Base-by-base conservation (phyloP, 2,113 vertebrate genomes). In the Ellobius talpinus region DNA sequence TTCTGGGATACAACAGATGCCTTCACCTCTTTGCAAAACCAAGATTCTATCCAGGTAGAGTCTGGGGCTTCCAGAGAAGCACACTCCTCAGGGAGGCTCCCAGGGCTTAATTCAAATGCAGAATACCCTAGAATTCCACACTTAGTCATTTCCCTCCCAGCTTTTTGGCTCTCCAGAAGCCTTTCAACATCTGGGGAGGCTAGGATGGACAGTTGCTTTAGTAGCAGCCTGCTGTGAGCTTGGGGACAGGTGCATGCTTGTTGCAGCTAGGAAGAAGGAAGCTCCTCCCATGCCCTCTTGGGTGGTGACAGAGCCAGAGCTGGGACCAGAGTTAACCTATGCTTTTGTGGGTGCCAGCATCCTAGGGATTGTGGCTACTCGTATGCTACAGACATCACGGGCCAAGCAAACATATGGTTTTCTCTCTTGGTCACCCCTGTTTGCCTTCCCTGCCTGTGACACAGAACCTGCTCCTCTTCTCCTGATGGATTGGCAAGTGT, bases 311-410 rank as follows among this genome's bases (percentile, higher is more conserved):
- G 76, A 87, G 31, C 66, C 76, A 76, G 70, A 91, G 63, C 55
- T 13, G 19, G 50, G 61, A 23, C 17, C 2, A 39, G 26, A 33
- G 87, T 23, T 5, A 58, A 4, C 4, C 3, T 47, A 39, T 7
- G 97, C 36, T 91, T 95, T 94, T 47, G 39, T 77, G 8, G 12
- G 90, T 52, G 84, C 88, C 87, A 87, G 79, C 19, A 92, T 87
- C 91, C 52, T 63, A 87, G 89, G 93, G 96, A 90, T 72, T 31
- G 0, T 74, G 78, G 85, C 92, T 96, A 73, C 0, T 0, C 79
- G 97, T 42, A 73, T 74, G 89, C 52, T 91, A 36, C 65, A 19
- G 50, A 39, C 19, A 65, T 66, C 0, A 1, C n/a, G 10, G 12
- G 8, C 72, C 23, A 17, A 39, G 36, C 36, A 2, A 0, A 11